Base-by-base conservation (phyloP, 2,888 invertebrate species). In the Horisme vitalbata region DNA sequence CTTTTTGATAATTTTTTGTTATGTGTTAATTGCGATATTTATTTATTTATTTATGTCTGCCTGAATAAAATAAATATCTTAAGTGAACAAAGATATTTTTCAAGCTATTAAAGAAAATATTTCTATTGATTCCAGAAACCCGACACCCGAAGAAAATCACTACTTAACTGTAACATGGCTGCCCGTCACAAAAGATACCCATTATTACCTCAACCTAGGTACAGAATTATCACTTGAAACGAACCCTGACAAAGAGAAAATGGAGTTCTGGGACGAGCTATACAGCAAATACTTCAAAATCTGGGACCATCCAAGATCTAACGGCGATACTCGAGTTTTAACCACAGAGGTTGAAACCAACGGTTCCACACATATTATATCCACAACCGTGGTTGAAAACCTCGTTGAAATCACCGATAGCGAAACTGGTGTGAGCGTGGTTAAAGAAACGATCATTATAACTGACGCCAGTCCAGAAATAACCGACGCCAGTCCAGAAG, bases 101-200 rank as follows among this genome's bases (percentile, higher is more conserved):
- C 15, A 4, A 15, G 5, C 15, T 5, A 15, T 15, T 15, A 15
- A 15, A 3, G 3, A 15, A 4, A 15, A 15, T 15, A 15, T 15
- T 3, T n/a, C n/a, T n/a, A 9, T 4, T 23, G 3, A 21, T 75
- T 73, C 2, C 78, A 87, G 86, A 3, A 89, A 89, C 59, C 89
- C 89, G 1, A 89, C 89, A 0, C 87, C 88, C 0, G 87, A 87
- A 1, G 78, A 83, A 13, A 86, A 80, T 65, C 76, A 83, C 51
- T 79, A 75, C 63, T 55, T 89, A 2, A 78, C 78, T 0, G 75
- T 86, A 0, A 79, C 78, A 8, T 89, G 89, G 89, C 61, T 69
- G 6, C 87, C 89, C 0, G 82, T 82, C 4, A 79, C 78, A 8
- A 80, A 79, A 49, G 85, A 88, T 55, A 80, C 76, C 34, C 45